These are phyloP conservation scores for Cephalopholis sonnerati DNA, from an alignment of 2,113 vertebrate genomes.

Conservation along the genomic window DNA sequence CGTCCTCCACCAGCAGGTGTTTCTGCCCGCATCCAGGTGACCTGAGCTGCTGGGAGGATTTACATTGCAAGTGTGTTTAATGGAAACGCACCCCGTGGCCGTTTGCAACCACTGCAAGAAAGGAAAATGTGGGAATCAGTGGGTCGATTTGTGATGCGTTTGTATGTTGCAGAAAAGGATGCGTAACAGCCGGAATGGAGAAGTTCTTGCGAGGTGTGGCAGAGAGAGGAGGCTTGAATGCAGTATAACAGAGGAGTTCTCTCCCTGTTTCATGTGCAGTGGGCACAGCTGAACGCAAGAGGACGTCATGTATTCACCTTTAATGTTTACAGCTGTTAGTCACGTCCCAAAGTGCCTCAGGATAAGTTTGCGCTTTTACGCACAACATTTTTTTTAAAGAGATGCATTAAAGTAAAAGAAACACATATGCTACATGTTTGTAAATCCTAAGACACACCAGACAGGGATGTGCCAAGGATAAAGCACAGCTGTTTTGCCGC, in stretches of 20 bases:
- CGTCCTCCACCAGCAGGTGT: conserved; percentile 61
- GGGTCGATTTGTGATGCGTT: neutral
- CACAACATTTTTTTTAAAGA: too few relatives aligned
- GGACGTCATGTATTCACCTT: neutral
- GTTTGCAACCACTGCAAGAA: neutral
- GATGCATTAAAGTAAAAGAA: neutral
- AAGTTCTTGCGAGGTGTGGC: neutral
- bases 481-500: neutral
- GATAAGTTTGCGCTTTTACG: neutral
- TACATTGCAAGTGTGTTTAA: neutral
- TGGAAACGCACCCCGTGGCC: conserved; percentile 6
- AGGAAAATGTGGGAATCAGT: neutral
- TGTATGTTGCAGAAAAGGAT: neutral
- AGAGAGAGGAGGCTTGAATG: neutral
- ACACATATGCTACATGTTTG: neutral
- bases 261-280: neutral
- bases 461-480: neutral
- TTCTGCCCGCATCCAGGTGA: conserved; percentile 68
- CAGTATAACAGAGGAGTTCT: too few relatives aligned
- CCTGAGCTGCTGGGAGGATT: conserved; percentile 36
- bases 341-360: neutral
- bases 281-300: conserved; percentile 3
- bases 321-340: neutral
- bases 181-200: neutral
- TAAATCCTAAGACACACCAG: neutral